Conservation (phyloP, 2,888 invertebrate genomes). For the Dendrolimus houi region DNA sequence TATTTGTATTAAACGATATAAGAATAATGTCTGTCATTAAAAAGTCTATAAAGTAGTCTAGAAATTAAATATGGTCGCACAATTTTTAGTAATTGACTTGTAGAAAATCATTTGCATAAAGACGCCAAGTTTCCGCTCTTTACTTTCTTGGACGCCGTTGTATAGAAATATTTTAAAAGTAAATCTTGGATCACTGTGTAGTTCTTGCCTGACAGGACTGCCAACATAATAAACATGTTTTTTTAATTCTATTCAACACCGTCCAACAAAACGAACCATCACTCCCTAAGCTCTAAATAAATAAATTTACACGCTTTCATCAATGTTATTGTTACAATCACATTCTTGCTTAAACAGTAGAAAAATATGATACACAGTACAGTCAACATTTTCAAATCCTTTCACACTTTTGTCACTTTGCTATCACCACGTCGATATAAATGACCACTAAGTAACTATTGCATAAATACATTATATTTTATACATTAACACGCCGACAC, state of each 20-base stretch:
- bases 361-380: conserved; percentile 40
- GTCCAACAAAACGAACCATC: conserved; percentile 6
- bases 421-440: conserved; percentile 37
- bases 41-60: too few relatives aligned
- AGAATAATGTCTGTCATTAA: too few relatives aligned
- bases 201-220: too few relatives aligned
- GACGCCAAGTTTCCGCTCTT: too few relatives aligned
- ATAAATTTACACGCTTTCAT: conserved; percentile 54
- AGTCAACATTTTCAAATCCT: conserved; percentile 20
- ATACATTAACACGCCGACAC: conserved; percentile 30
- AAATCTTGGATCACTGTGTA: too few relatives aligned
- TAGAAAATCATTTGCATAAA: too few relatives aligned
- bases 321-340: conserved; percentile 51
- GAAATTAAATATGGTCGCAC: too few relatives aligned
- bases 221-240: too few relatives aligned
- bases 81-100: too few relatives aligned
- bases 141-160: too few relatives aligned
- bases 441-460: conserved; percentile 32
- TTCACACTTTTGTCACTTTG: conserved; percentile 50
- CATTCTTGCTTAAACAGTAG: conserved; percentile 44
- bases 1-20: too few relatives aligned
- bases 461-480: conserved; percentile 38
- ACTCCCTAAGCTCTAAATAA: conserved; percentile 49
- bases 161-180: too few relatives aligned
- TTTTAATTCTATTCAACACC: neutral